Percentiles rank a stretch among this genome's conserved stretches.
phyloP scores from a whole-genome alignment of 2,888 invertebrate genomes.

The Nesidiocoris tenuis region DNA sequence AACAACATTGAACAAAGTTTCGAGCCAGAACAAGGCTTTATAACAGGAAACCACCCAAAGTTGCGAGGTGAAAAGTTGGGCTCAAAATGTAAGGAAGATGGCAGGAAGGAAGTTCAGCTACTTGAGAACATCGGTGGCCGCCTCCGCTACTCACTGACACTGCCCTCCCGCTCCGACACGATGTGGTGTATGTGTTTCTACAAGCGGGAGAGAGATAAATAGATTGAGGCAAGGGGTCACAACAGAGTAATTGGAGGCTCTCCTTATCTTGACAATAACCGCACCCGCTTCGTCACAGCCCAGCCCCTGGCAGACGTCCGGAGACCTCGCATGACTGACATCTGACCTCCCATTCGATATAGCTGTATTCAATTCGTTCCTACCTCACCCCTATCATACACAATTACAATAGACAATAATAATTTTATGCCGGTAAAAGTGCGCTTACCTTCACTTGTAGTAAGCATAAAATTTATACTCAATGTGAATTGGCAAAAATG shows the following conservation, averaged over 20 bases:
- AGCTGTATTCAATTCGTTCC: background rate
- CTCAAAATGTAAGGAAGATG: background rate
- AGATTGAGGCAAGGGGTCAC: background rate
- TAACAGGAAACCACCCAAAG: no score
- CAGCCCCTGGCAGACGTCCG: background rate
- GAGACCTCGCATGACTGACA: background rate
- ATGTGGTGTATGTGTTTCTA: background rate
- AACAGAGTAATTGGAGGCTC: background rate
- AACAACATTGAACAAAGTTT: no score
- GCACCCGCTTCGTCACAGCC: background rate
- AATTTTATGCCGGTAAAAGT: no score
- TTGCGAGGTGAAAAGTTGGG: no score
- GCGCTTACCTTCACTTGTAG: no score
- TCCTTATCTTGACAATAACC: background rate
- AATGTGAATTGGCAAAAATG: no score
- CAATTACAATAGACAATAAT: no score
- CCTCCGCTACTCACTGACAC: background rate
- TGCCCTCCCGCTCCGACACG: no score
- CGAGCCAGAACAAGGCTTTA: no score
- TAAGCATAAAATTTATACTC: no score
- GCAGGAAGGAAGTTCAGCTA: background rate
- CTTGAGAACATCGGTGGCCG: background rate
- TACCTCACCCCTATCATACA: background rate
- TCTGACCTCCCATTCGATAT: slow-evolving; percentile 7
- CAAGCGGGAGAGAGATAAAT: background rate